Evolutionary conservation across 2,797 vertebrate genomes (phyloP).

Genomic region (Serranus cabrilla): DNA sequence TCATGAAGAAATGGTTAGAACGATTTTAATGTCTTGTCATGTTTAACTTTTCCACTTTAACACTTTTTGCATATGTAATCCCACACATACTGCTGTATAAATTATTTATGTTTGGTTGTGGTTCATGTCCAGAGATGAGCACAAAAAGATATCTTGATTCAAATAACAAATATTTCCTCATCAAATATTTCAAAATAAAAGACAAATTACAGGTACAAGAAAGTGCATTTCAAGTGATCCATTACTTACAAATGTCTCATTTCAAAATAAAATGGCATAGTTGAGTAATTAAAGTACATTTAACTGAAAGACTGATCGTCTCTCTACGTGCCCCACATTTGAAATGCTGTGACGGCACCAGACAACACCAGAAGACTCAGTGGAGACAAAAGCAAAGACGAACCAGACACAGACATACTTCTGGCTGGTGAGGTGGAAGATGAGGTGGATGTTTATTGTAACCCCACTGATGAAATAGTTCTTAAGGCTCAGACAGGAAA

Average conservation of each 20-base stretch:
- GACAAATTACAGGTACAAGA: no score
- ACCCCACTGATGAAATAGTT: conserved; percentile 26
- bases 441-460: conserved; percentile 20
- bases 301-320: no score
- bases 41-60: neutral
- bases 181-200: no score
- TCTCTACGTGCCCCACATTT: neutral
- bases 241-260: no score
- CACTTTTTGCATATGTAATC: neutral
- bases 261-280: no score
- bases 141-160: no score
- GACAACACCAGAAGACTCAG: neutral
- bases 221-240: no score
- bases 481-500: conserved; percentile 4
- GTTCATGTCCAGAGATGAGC: no score
- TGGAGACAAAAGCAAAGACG: neutral
- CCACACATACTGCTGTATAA: neutral
- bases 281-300: no score
- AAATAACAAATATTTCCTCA: no score
- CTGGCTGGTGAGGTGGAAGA: conserved; percentile 20
- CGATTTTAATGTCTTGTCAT: neutral
- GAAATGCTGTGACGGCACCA: neutral
- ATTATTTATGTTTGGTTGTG: neutral
- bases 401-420: neutral
- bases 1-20: neutral